phyloP scores from a whole-genome alignment of 2,888 invertebrate species.

The Drosophila kambysellisi region DNA sequence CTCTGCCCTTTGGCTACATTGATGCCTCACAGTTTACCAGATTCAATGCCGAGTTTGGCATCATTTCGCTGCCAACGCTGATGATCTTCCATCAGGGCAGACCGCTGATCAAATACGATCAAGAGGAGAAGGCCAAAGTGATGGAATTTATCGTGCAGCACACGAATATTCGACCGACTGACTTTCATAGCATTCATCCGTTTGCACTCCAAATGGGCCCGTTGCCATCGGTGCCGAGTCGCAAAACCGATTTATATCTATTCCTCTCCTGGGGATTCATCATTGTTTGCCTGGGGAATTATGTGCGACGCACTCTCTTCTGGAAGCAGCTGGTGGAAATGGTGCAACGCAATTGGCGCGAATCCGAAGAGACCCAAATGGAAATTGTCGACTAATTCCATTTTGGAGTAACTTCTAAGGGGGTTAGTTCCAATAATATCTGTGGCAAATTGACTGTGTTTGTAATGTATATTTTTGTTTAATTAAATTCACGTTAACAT shows the following conservation, averaged over 20 bases:
- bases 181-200: not conserved
- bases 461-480: slow-evolving; percentile 65
- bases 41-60: slow-evolving; percentile 96
- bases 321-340: slow-evolving; percentile 93
- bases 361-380: slow-evolving; percentile 87
- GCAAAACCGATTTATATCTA: slow-evolving; percentile 92
- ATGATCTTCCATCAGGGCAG: slow-evolving; percentile 96
- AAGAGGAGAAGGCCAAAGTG: slow-evolving; percentile 92
- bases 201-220: slow-evolving; percentile 85
- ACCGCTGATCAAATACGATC: slow-evolving; percentile 84
- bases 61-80: slow-evolving; percentile 95
- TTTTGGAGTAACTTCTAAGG: not conserved
- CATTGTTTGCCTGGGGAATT: slow-evolving; percentile 89
- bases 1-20: slow-evolving; percentile 94
- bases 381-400: slow-evolving; percentile 68
- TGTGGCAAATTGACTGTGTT: slow-evolving; percentile 51
- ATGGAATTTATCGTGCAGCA: slow-evolving; percentile 91
- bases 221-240: slow-evolving; percentile 90
- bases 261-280: slow-evolving; percentile 95
- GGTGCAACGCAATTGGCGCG: slow-evolving; percentile 94
- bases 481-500: slow-evolving; percentile 79
- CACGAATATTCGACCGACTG: slow-evolving; percentile 88
- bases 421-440: slow-evolving; percentile 12
- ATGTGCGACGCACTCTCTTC: slow-evolving; percentile 91
- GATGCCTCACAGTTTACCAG: slow-evolving; percentile 94